Evolutionary conservation across 2,888 invertebrate species (phyloP).

Genomic region (Drosophila limbata): DNA sequence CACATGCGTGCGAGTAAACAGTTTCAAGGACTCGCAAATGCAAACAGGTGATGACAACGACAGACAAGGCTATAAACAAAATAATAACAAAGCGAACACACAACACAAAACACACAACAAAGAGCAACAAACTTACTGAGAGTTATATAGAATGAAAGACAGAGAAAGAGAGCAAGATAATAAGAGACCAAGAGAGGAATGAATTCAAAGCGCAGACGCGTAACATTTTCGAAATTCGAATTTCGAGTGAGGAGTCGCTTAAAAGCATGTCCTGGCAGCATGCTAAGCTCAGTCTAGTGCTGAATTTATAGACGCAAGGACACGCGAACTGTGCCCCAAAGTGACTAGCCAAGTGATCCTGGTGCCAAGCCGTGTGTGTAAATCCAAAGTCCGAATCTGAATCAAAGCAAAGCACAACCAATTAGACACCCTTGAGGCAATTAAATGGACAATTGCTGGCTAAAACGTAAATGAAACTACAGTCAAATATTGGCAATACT

Average conservation of each 20-base stretch:
- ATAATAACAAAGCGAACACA: slow-evolving; percentile 70
- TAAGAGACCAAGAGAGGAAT: slow-evolving; percentile 23
- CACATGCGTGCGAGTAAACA: slow-evolving; percentile 63
- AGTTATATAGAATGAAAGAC: slow-evolving; percentile 6
- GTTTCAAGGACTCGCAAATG: slow-evolving; percentile 82
- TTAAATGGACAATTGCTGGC: slow-evolving; percentile 33
- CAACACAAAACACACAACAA: slow-evolving; percentile 46
- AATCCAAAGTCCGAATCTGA: neutral
- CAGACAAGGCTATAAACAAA: slow-evolving; percentile 71
- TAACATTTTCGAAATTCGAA: slow-evolving; percentile 57
- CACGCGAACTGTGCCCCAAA: slow-evolving; percentile 51
- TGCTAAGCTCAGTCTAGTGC: slow-evolving; percentile 77
- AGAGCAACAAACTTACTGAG: slow-evolving; percentile 39
- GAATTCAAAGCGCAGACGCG: slow-evolving; percentile 55
- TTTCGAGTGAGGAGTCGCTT: slow-evolving; percentile 60
- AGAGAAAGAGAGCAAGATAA: no score
- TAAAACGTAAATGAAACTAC: slow-evolving; percentile 36
- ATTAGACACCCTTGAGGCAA: slow-evolving; percentile 40
- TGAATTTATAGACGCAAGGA: slow-evolving; percentile 73
- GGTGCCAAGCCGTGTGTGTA: slow-evolving; percentile 52
- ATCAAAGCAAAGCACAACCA: slow-evolving; percentile 27
- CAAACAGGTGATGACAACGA: slow-evolving; percentile 82
- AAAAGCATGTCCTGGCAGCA: slow-evolving; percentile 73
- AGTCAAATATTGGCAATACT: neutral
- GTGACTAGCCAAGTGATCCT: slow-evolving; percentile 40